These are phyloP conservation scores for Carabus problematicus DNA, from an alignment of 2,888 invertebrate species.

Conservation along the genomic window DNA sequence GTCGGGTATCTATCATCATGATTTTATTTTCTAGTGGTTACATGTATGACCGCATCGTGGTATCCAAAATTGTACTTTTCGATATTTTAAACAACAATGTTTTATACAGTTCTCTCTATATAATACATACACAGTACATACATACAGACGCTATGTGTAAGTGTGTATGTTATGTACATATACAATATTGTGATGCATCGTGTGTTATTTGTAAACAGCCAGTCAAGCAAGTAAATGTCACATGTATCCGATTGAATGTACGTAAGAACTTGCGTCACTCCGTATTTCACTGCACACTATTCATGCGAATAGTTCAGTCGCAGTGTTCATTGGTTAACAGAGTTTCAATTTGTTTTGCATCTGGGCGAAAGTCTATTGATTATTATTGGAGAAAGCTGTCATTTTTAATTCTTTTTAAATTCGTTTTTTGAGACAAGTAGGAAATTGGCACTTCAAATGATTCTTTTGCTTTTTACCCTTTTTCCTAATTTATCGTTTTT, in stretches of 20 bases:
- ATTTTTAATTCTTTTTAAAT: conserved; percentile 20
- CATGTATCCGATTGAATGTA: too few species aligned
- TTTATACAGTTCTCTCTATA: too few species aligned
- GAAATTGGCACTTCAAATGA: conserved; percentile 31
- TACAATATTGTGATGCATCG: background rate
- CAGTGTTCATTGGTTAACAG: conserved; percentile 30
- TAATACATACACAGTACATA: too few species aligned
- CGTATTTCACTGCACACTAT: background rate
- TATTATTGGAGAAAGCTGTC: conserved; percentile 24
- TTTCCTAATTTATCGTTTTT: conserved; percentile 21
- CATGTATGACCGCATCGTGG: too few species aligned
- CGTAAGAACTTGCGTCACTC: conserved; percentile 4
- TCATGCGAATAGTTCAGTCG: conserved; percentile 7
- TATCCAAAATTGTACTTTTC: too few species aligned
- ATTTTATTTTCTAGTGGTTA: too few species aligned
- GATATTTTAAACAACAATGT: too few species aligned
- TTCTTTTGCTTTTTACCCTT: background rate
- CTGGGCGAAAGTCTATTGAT: conserved; percentile 30
- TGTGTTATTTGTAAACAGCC: background rate
- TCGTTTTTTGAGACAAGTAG: conserved; percentile 22
- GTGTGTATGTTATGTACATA: background rate
- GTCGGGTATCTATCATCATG: too few species aligned
- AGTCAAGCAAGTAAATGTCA: too few species aligned
- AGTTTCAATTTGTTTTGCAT: conserved; percentile 31
- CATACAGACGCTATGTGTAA: background rate